Conservation (phyloP, 2,797 vertebrate species). For the Erethizon dorsatum region DNA sequence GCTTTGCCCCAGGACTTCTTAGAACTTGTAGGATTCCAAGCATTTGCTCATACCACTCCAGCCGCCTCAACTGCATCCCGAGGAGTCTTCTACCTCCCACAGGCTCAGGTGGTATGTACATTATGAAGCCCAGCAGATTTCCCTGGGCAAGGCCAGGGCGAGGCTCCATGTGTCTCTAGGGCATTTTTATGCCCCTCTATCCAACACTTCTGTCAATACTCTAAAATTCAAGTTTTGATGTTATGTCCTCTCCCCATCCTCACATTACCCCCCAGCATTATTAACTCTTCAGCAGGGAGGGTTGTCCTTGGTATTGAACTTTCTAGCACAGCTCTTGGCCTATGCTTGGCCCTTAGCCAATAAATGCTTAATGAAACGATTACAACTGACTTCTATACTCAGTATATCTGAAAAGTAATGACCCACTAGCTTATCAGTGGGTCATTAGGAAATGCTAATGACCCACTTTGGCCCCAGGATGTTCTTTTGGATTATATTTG, state of each 20-base stretch:
- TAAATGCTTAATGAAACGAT: constrained; percentile 32
- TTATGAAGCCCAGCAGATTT: constrained; percentile 1
- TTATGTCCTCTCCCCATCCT: neutral
- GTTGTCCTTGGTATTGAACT: neutral
- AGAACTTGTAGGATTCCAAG: constrained; percentile 21
- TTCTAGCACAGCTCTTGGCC: neutral
- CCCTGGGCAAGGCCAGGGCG: neutral
- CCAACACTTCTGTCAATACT: neutral
- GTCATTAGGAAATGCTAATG: too few relatives aligned
- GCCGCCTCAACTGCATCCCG: neutral
- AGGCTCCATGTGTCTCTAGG: neutral
- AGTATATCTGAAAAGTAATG: constrained; percentile 34
- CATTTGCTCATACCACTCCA: neutral
- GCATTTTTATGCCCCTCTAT: neutral
- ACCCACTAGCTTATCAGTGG: neutral
- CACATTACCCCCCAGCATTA: neutral
- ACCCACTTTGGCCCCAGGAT: neutral
- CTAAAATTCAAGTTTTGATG: neutral
- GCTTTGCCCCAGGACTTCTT: neutral
- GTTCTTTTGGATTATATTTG: constrained; percentile 42
- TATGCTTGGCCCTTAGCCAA: neutral
- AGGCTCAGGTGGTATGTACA: neutral
- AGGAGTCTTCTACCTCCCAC: neutral
- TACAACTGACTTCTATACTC: neutral
- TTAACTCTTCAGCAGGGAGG: neutral